Evolutionary conservation across 2,888 invertebrate species (phyloP), one percentile per base, ranked within the genome.

Genomic region (Mimas tiliae): DNA sequence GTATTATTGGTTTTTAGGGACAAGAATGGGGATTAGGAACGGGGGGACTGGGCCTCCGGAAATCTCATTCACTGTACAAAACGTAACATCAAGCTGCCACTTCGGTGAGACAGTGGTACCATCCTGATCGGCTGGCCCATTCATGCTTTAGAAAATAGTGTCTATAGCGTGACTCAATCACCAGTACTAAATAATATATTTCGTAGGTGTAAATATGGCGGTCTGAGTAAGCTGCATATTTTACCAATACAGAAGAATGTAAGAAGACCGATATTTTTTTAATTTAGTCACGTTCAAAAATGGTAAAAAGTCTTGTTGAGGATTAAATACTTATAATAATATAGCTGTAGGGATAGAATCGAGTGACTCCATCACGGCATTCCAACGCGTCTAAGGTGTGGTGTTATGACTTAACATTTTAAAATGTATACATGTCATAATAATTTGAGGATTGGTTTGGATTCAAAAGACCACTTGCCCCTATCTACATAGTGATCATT

Each of bases 381-480:
- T 53, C 34, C 53, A 53, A 53, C 53, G 53, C 53, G 33, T 53
- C 33, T 33, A 34, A 34, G 34, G 53, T 33, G 33, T 52, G 52
- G 52, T 21, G 21, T 27, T 33, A 52, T 53, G 53, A 50, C 50
- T 33, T 19, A 33, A 53, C 11, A 14, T 53, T 53, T 33, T 27
- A 14, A 14, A 52, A 52, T 27, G 3, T 52, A 12, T 52, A 11
- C 9, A 19, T 1, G 19, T 12, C n/a, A n/a, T n/a, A n/a, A 51
- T 21, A 19, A 9, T 51, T 51, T 51, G 8, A 42, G 11, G 51
- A 52, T 52, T 14, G 11, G 52, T 52, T 21, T 21, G 19, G 19
- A 51, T 51, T 52, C 21, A 12, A 52, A 52, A 45, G 27, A 52
- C 16, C 51, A 51, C 51, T 52, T 52, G 52, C 14, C 11, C 14